phyloP scores from a whole-genome alignment of 2,888 invertebrate species.

The Eupithecia dodoneata region DNA sequence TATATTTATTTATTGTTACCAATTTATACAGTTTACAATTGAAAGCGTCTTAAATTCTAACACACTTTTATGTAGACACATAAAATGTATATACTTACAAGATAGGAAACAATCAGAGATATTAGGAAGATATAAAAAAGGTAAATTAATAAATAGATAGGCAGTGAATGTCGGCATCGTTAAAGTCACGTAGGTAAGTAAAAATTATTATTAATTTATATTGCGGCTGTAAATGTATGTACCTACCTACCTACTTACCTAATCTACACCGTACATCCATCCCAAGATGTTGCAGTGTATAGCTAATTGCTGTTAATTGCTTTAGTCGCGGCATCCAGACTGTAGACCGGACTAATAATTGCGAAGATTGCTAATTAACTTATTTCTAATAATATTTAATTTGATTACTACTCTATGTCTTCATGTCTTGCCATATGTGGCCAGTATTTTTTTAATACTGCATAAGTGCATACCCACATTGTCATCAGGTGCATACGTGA shows the following conservation, averaged over 20 bases:
- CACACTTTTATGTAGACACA: too few relatives aligned
- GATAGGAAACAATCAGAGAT: too few relatives aligned
- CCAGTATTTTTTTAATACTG: conserved; percentile 12
- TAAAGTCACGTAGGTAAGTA: too few relatives aligned
- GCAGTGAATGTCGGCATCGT: too few relatives aligned
- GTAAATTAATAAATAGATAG: too few relatives aligned
- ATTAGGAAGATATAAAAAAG: too few relatives aligned
- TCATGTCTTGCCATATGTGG: conserved; percentile 13
- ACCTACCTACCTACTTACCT: not conserved
- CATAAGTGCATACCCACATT: not conserved
- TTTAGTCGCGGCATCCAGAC: conserved; percentile 4
- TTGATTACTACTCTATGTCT: conserved; percentile 8
- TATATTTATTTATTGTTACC: too few relatives aligned
- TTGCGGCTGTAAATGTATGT: not conserved
- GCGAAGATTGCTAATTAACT: not conserved
- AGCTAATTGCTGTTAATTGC: not conserved
- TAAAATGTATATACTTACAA: too few relatives aligned
- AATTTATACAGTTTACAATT: too few relatives aligned
- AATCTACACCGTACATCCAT: not conserved
- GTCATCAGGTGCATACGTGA: conserved; percentile 13
- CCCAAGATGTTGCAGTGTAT: not conserved
- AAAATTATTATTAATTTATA: too few relatives aligned
- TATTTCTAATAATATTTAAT: conserved; percentile 4
- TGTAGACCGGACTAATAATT: not conserved
- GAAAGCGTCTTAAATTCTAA: too few relatives aligned